Evolutionary conservation across 2,888 invertebrate genomes (phyloP).

Genomic region (Azorinus chamasolen): DNA sequence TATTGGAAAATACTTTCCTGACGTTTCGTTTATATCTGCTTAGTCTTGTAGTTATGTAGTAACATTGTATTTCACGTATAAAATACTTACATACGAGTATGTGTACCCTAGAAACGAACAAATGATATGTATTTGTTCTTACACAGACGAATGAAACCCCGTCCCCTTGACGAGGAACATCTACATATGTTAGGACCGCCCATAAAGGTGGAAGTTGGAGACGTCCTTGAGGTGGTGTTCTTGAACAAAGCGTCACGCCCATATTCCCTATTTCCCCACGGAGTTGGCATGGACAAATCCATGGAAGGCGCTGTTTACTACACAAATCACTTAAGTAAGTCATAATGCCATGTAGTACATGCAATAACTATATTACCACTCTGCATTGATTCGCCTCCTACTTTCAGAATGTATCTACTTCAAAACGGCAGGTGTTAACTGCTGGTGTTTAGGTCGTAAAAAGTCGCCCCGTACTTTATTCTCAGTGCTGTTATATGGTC

Average conservation of each 20-base stretch:
- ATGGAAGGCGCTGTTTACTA: conserved; percentile 68
- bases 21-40: no score
- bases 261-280: conserved; percentile 73
- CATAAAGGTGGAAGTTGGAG: conserved; percentile 71
- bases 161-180: conserved; percentile 61
- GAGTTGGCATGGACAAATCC: conserved; percentile 66
- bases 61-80: no score
- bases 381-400: background rate
- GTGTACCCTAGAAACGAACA: no score
- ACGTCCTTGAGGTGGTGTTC: conserved; percentile 66
- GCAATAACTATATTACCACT: background rate
- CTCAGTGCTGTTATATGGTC: no score
- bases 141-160: conserved; percentile 53
- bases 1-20: no score
- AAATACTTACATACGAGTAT: no score
- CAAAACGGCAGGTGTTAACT: no score
- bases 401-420: no score
- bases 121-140: background rate
- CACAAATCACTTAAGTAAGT: conserved; percentile 39
- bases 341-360: background rate
- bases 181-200: conserved; percentile 73
- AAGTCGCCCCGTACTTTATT: no score
- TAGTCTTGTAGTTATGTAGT: no score
- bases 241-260: conserved; percentile 68
- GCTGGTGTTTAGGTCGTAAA: no score